phyloP scores from a whole-genome alignment of 2,797 vertebrate genomes.

The Allobates femoralis region DNA sequence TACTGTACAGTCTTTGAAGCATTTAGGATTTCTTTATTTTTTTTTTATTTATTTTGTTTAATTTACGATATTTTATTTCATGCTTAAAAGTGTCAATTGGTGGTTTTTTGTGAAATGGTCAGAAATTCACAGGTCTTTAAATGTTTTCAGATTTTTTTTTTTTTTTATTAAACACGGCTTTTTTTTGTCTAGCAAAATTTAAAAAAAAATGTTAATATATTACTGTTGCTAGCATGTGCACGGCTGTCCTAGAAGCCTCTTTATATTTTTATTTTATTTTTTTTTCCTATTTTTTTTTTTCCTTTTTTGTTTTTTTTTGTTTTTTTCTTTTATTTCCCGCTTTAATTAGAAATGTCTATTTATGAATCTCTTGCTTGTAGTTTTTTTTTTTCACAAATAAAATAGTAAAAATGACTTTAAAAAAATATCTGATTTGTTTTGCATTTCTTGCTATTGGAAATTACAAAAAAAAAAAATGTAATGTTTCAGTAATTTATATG shows the following conservation, averaged over 20 bases:
- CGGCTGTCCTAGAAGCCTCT: conserved; percentile 98
- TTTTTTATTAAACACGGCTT: conserved; percentile 91
- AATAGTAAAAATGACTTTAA: conserved; percentile 93
- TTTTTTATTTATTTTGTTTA: conserved; percentile 39
- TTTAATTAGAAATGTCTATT: conserved; percentile 99
- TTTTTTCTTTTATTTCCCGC: conserved; percentile 77
- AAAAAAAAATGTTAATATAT: conserved; percentile 88
- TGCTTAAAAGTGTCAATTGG: conserved; percentile 90
- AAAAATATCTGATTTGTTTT: conserved; percentile 75
- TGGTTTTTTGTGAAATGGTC: conserved; percentile 96
- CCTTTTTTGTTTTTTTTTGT: conserved; percentile 78
- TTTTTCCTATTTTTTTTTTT: conserved; percentile 78
- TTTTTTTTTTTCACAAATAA: conserved; percentile 99
- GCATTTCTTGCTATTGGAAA: conserved; percentile 28
- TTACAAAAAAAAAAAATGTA: too few relatives aligned
- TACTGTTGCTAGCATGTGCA: conserved; percentile 99
- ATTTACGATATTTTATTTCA: conserved; percentile 70
- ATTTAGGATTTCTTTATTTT: conserved; percentile 75
- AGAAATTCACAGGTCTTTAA: conserved; percentile 93
- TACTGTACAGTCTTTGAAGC: conserved; percentile 83
- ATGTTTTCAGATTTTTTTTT: conserved; percentile 92
- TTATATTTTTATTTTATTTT: conserved; percentile 85
- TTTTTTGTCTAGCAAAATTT: conserved; percentile 93
- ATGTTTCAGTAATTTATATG: too few relatives aligned
- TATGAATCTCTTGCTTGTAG: conserved; percentile 99